A percentile compares a stretch with the other conserved stretches of the same genome.
These are phyloP conservation scores for Phytoseiulus persimilis DNA, from an alignment of 2,888 invertebrate species.

Conservation along the genomic window DNA sequence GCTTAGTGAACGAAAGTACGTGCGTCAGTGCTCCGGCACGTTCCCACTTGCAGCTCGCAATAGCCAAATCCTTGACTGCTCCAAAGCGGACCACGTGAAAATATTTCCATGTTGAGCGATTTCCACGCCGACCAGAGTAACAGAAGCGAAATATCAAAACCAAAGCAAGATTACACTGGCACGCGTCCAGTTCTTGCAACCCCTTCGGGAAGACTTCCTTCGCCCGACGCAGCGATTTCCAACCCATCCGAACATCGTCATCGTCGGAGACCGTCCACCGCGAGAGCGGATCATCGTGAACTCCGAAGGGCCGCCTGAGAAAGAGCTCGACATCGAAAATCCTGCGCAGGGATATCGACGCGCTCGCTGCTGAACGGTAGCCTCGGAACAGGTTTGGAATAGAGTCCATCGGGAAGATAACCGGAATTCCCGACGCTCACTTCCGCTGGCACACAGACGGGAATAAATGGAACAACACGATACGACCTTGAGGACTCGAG, in stretches of 20 bases:
- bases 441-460: neutral
- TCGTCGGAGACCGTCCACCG: neutral
- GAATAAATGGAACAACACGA: neutral
- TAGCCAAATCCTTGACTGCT: neutral
- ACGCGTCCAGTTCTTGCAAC: neutral
- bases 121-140: neutral
- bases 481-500: neutral
- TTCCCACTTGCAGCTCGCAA: neutral
- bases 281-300: neutral
- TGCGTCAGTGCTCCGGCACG: neutral
- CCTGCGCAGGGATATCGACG: neutral
- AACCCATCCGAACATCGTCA: neutral
- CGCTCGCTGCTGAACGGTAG: neutral
- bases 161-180: neutral
- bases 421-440: neutral
- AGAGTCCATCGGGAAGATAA: neutral
- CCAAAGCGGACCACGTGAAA: neutral
- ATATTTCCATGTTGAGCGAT: neutral
- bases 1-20: neutral
- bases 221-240: neutral
- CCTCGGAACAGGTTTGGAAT: neutral
- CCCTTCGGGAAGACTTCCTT: neutral
- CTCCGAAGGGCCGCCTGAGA: neutral
- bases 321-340: neutral
- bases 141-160: neutral